Conservation (phyloP, 1,140 invertebrate species). For the Drosophila ironensis region DNA sequence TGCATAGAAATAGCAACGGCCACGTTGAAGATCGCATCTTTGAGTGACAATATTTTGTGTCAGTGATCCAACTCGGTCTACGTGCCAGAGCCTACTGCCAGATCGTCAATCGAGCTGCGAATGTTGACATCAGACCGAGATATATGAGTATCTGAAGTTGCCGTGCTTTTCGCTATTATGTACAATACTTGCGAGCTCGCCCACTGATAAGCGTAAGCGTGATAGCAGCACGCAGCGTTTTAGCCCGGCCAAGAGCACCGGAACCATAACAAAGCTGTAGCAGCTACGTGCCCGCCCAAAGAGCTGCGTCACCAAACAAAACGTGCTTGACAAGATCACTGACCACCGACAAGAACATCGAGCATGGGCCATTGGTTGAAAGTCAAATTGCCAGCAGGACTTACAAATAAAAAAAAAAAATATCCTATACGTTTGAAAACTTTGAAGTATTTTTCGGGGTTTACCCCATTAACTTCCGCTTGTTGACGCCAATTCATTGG, state of each 20-base stretch:
- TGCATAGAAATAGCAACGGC: not conserved
- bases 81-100: conserved; percentile 46
- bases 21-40: conserved; percentile 29
- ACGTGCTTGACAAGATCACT: conserved; percentile 26
- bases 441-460: no score
- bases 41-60: not conserved
- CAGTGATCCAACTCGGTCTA: conserved; percentile 18
- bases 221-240: conserved; percentile 36
- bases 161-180: not conserved
- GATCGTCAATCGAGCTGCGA: conserved; percentile 7
- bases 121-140: conserved; percentile 48
- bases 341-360: conserved; percentile 18
- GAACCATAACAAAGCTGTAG: conserved; percentile 1
- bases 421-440: no score
- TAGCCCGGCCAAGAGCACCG: conserved; percentile 33
- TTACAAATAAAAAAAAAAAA: no score
- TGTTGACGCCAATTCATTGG: not conserved
- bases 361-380: no score
- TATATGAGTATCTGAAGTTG: conserved; percentile 37
- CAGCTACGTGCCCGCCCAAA: conserved; percentile 7
- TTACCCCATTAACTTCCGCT: not conserved
- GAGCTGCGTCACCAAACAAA: conserved; percentile 13
- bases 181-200: no score
- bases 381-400: no score
- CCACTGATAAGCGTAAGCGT: conserved; percentile 30